Evolutionary conservation across 2,113 vertebrate species (phyloP), one percentile per base, ranked within the genome.

Genomic region (Psephotus haematonotus): DNA sequence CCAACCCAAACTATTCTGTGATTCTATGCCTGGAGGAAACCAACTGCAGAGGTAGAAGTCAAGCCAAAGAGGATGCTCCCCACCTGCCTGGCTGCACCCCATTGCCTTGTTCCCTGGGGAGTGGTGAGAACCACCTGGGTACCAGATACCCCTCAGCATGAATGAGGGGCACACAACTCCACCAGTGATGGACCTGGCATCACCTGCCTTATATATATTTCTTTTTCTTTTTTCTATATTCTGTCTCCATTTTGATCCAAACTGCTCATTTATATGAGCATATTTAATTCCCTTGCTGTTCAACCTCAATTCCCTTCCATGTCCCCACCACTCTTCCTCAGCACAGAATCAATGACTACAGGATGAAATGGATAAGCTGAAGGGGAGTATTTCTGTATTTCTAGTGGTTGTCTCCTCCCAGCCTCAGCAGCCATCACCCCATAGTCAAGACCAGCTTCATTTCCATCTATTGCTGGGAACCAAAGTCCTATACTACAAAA

Each of bases 201-300:
- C 47, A 29, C 7, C 55, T 31, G 1, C 6, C 10, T 7, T 72
- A 0, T 28, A n/a, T 69, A 57, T 22, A 9, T 20, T 1, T 33
- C 6, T 13, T 33, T 57, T 57, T 55, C 8, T 33, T 31, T 55
- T 71, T 55, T n/a, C 46, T 47, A 3, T 43, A 6, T 4, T 41
- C 29, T 24, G 28, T 25, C 35, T 64, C 17, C n/a, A 28, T 60
- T 59, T 31, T 2, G 1, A 23, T 17, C 27, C 7, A 19, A 67
- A 43, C 11, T 43, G 10, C 8, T 90, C 31, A 33, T 28, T 46
- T 46, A 46, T 19, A 46, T 46, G 18, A 19, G 18, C 44, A 46
- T 46, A 19, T 46, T 46, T 46, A 44, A 10, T 15, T 75, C 17
- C 19, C 68, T 77, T 17, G 17, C 39, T 87, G 33, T 24, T 69